Base-by-base conservation (phyloP, 1,140 invertebrate species). In the Melitaea cinxia region DNA sequence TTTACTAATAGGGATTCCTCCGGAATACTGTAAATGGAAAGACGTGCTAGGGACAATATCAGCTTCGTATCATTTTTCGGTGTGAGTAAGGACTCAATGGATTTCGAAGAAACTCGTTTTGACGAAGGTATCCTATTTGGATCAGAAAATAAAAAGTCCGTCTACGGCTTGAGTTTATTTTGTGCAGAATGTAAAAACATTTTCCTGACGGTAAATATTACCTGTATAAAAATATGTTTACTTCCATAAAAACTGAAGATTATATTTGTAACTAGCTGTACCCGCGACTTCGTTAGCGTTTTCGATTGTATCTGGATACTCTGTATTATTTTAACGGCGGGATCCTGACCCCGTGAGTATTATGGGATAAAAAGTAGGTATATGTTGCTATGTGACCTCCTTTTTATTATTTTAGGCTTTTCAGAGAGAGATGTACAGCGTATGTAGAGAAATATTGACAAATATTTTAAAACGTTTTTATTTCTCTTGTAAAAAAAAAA, bases 1-100 rank as follows among this genome's bases (percentile, higher is more conserved):
- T 80, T 84, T 65, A 75, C 84, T 88, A 87, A 88, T 89, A 86
- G 83, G 70, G 85, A 89, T 88, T 89, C 85, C 78, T 80, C 73
- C 73, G 75, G 75, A 79, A 88, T 82, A 86, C 78, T 88, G 87
- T 86, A 89, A 87, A 88, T 89, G 77, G 78, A 78, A 81, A 82
- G 77, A 87, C 85, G 87, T 89, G 85, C 83, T 78, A 73, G 74
- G 76, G 61, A 73, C 75, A 75, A 56, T 70, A 75, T 77, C 72
- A 71, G 73, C 69, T 64, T 73, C 69, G 68, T 76, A 81, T 82
- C 85, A 85, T 80, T 83, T 79, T 83, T 83, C 69, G 77, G 74
- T 80, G 75, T 42, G 59, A 73, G 74, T 75, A 77, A 71, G 70
- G 75, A 82, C 74, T 78, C 73, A 69, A 75, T 76, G 82, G 83